Base-by-base conservation (phyloP, 2,888 invertebrate species). In the Elegia similella region DNA sequence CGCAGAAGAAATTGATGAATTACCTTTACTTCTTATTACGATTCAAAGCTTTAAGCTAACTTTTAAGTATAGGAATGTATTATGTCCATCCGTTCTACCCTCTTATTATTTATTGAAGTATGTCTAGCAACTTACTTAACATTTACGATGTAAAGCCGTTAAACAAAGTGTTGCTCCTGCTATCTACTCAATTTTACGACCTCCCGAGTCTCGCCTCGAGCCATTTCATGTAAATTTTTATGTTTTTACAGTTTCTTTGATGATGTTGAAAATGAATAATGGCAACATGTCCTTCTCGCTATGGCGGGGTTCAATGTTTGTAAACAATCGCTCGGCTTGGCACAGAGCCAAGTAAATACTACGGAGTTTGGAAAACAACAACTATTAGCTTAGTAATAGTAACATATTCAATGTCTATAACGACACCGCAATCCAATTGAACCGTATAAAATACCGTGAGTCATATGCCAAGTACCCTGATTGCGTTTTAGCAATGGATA, bases 241-340 rank as follows among this genome's bases (percentile, higher is more conserved):
- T 43, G 58, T 60, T 61, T 64, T 60, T 38, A 64, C 56, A 57
- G 60, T 56, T 61, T 50, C 60, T 60, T 61, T 60, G 55, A 58
- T 52, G 52, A 56, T 43, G 50, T 29, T n/a, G 29, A 43, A 56
- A 34, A 23, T 52, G 53, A 12, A 38, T 12, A n/a, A 38, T 63
- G 63, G 62, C 56, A 62, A 5, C 34, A 67, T 62, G 66, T 68
- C 68, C 63, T 66, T 62, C 58, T 56, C 55, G 52, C 48, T 53
- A 61, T 43, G 32, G 57, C 53, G 61, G 58, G 56, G 63, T 67
- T 67, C 66, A 75, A 75, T 80, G 75, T 81, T 80, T 76, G 77
- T 79, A 78, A 82, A 81, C 76, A 79, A 72, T 70, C 63, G 58
- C 64, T 62, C 68, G 16, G 10, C 34, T 56, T 12, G 62, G 72